These are phyloP conservation scores for Anoplolepis gracilipes DNA, from an alignment of 1,140 invertebrate species.

Conservation along the genomic window DNA sequence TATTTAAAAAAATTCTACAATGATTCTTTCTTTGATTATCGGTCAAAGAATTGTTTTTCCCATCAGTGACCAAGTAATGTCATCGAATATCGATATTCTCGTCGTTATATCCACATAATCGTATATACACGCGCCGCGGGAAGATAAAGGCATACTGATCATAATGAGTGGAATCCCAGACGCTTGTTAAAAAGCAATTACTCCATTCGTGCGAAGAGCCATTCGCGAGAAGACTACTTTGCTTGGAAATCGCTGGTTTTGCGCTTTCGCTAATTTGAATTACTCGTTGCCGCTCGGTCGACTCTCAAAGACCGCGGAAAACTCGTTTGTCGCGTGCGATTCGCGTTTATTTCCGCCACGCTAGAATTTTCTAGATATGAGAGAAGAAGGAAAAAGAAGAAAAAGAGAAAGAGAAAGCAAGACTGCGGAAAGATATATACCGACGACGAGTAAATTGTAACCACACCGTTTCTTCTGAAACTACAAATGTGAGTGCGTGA, in stretches of 20 bases:
- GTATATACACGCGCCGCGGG: neutral
- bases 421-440: constrained; percentile 18
- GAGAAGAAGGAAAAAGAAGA: neutral
- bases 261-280: constrained; percentile 46
- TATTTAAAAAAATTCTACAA: neutral
- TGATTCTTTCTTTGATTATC: neutral
- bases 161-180: constrained; percentile 63
- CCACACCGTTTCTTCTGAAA: constrained; percentile 26
- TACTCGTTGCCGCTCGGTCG: constrained; percentile 33
- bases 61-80: neutral
- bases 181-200: constrained; percentile 76
- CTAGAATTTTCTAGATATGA: constrained; percentile 21
- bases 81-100: neutral
- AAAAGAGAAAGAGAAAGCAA: constrained; percentile 36
- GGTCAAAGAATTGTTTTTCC: neutral
- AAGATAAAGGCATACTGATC: constrained; percentile 32
- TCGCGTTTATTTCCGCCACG: constrained; percentile 38
- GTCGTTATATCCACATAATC: constrained; percentile 13
- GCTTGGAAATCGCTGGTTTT: constrained; percentile 47
- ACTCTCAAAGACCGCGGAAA: constrained; percentile 43
- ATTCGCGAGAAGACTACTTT: constrained; percentile 36
- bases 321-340: constrained; percentile 44
- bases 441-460: constrained; percentile 46
- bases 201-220: constrained; percentile 46
- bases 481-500: constrained; percentile 30